Base-by-base conservation (phyloP, 1,140 invertebrate genomes). In the Sarcophaga bullata region DNA sequence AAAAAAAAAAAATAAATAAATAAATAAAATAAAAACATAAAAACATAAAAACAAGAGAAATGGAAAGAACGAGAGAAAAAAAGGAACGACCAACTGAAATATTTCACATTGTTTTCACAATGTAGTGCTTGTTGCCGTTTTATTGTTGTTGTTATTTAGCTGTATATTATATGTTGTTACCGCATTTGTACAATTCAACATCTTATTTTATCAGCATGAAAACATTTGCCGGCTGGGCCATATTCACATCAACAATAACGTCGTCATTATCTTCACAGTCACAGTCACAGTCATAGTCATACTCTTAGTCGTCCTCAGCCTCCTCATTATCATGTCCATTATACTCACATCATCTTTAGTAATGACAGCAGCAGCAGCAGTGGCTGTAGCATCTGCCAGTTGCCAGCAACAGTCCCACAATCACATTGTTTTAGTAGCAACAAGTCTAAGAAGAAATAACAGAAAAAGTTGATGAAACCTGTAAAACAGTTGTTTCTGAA, bases 111-210 rank as follows among this genome's bases (percentile, higher is more conserved):
- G 25, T 37, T 37, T 37, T 37, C 25, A 37, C 25, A 37, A 37
- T 37, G 25, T 37, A 37, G 25, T 37, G 25, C 25, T 37, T 37
- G 25, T 37, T 37, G 25, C 25, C 25, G 25, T 37, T 37, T 37
- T 37, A 78, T 78, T 78, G 15, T 50, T 19, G 15, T 68, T 68
- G 62, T 68, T 37, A 37, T 37, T 37, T 37, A 37, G 25, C 25
- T 68, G 62, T 68, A 10, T 52, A 6, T 52, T 78, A 9, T 78
- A 78, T 78, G 75, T 50, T 78, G 49, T 78, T 78, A 15, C 48
- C 75, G 75, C 75, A 78, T 78, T 78, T 78, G 75, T 78, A 78
- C 75, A 78, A 78, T 78, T 78, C 75, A 78, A 78, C 75, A 78
- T 78, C 75, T 78, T 78, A 78, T 78, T 78, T 78, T 68, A 68